Evolutionary conservation across 2,113 vertebrate genomes (phyloP).

Genomic region (Rhinoptilus africanus): DNA sequence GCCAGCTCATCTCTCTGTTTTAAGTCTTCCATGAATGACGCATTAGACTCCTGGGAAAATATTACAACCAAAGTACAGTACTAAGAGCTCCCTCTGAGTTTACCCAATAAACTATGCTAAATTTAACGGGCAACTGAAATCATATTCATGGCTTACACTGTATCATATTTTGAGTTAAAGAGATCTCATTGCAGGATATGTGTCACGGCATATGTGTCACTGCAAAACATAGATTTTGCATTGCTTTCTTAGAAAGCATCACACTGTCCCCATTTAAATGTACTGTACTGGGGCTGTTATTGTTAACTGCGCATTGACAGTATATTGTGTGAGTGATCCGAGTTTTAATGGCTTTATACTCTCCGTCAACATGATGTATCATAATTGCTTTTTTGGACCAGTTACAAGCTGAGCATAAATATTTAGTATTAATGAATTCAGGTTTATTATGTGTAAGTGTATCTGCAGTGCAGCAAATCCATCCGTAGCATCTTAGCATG

Average conservation of each 20-base stretch:
- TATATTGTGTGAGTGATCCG: not conserved
- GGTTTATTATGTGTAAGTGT: slow-evolving; percentile 34
- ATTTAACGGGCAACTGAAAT: not conserved
- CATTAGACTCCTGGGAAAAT: not conserved
- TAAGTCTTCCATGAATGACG: not conserved
- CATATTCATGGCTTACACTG: not conserved
- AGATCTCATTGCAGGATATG: not conserved
- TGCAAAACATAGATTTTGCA: not conserved
- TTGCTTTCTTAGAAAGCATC: not conserved
- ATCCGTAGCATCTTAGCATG: not conserved
- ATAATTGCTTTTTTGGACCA: slow-evolving; percentile 70
- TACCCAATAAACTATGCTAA: not conserved
- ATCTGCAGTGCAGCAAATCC: slow-evolving; percentile 50
- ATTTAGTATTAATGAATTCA: slow-evolving; percentile 61
- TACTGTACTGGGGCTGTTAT: not conserved
- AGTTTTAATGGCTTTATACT: slow-evolving; percentile 29
- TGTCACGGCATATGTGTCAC: not conserved
- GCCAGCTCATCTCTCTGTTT: not conserved
- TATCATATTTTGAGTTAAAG: not conserved
- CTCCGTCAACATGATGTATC: slow-evolving; percentile 43
- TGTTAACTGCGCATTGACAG: slow-evolving; percentile 9
- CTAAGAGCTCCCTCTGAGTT: not conserved
- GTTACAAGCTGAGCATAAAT: slow-evolving; percentile 62
- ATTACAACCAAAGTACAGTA: not conserved
- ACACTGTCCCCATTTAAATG: not conserved